These are phyloP conservation scores for Aricia artaxerxes DNA, from an alignment of 2,888 invertebrate genomes.

Conservation along the genomic window DNA sequence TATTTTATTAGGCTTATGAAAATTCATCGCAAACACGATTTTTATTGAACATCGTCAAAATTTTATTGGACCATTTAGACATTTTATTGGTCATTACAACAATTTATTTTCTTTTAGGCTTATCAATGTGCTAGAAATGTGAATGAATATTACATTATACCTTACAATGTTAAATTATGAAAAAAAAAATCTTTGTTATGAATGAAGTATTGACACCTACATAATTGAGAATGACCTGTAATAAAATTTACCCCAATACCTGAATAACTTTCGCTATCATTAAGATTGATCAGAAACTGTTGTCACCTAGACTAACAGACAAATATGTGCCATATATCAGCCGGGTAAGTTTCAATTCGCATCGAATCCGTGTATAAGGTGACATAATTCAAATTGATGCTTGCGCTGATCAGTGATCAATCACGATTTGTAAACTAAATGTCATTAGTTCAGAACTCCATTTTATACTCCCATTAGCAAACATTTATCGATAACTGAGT, in stretches of 20 bases:
- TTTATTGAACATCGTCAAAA: constrained; percentile 24
- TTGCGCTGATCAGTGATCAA: constrained; percentile 38
- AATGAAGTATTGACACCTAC: neutral
- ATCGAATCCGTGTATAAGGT: constrained; percentile 20
- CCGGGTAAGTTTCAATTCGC: constrained; percentile 11
- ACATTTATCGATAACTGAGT: constrained; percentile 38
- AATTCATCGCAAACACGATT: constrained; percentile 19
- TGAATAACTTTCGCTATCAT: constrained; percentile 31
- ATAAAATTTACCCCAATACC: constrained; percentile 31
- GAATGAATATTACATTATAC: too few species aligned
- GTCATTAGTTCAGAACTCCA: constrained; percentile 35
- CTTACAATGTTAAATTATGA: too few species aligned
- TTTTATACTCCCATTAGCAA: constrained; percentile 39
- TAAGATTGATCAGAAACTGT: constrained; percentile 32
- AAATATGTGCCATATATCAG: constrained; percentile 6
- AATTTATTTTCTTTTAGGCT: constrained; percentile 16
- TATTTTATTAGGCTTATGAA: constrained; percentile 17
- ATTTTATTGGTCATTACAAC: constrained; percentile 25
- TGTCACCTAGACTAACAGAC: neutral
- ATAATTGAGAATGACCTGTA: neutral
- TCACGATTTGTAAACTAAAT: constrained; percentile 37
- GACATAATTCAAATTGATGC: constrained; percentile 37
- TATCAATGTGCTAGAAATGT: neutral
- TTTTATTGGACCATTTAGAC: constrained; percentile 27
- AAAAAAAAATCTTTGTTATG: neutral